Evolutionary conservation across 2,888 invertebrate species (phyloP).

Genomic region (Lathronympha strigana): DNA sequence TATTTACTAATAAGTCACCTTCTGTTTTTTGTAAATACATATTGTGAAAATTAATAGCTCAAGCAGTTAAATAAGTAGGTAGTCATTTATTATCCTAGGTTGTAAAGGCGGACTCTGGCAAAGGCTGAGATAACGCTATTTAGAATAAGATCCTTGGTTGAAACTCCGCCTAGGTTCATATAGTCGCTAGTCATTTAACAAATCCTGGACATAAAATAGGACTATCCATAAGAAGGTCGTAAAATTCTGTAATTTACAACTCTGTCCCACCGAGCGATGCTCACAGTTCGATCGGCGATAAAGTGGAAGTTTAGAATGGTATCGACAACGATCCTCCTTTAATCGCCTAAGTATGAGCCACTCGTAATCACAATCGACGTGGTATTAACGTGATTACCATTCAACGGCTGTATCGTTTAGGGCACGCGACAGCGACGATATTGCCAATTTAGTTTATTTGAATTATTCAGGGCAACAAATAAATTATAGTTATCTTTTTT

Average conservation of each 20-base stretch:
- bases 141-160: no score
- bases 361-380: constrained; percentile 32
- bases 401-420: constrained; percentile 21
- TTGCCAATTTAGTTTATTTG: constrained; percentile 18
- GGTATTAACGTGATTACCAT: constrained; percentile 32
- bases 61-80: no score
- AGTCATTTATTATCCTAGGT: no score
- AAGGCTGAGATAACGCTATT: no score
- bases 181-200: background rate
- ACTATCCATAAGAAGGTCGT: constrained; percentile 30
- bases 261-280: constrained; percentile 28
- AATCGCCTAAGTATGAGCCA: constrained; percentile 29
- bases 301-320: constrained; percentile 30
- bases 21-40: no score
- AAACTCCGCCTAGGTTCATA: no score
- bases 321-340: constrained; percentile 26
- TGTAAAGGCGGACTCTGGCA: no score
- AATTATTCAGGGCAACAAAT: background rate
- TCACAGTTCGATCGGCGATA: constrained; percentile 31
- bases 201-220: constrained; percentile 21
- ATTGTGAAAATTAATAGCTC: no score
- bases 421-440: constrained; percentile 27
- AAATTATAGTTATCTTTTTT: no score
- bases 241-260: constrained; percentile 37
- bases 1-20: no score